Base-by-base conservation (phyloP, 2,888 invertebrate species). In the Macaria notata region DNA sequence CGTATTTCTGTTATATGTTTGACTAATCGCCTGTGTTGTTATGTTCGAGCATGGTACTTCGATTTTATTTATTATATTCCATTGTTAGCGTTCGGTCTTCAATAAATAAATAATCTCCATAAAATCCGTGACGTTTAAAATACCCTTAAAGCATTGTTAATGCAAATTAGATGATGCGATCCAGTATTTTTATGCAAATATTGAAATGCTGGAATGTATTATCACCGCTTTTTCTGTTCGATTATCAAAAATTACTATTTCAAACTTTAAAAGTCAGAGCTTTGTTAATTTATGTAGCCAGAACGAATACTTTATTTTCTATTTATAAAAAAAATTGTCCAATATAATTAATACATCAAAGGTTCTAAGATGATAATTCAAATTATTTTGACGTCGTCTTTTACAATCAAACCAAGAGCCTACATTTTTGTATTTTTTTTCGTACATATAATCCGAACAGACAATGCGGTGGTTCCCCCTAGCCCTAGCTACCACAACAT, bases 91-190 rank as follows among this genome's bases (percentile, higher is more conserved):
- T 61, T 60, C 49, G 70, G 68, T 70, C 65, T 72, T 79, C 81
- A 78, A 82, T 83, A 77, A 82, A 79, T 73, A 88, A 85, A 84
- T 88, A 86, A 87, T 89, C 88, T 88, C 88, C 74, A 69, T 64
- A 64, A 69, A 70, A 64, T 42, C 42, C 70, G 69, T 60, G 68
- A 71, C 70, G 72, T 75, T 73, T 68, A 66, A 71, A 72, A 65
- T 70, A 75, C 70, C 76, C 70, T 79, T 76, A 83, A 86, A 82
- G 81, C 84, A 83, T 78, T 78, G 81, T 86, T 82, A 86, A 86
- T 84, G 85, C 85, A 82, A 80, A 64, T 73, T 81, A 82, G 77
- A 73, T 69, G 68, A 69, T 70, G 66, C 65, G 76, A 77, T 78
- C 71, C 69, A 79, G 78, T 77, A 81, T 71, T 86, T 82, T 79